phyloP scores from a whole-genome alignment of 2,888 invertebrate genomes.

The Automeris io region DNA sequence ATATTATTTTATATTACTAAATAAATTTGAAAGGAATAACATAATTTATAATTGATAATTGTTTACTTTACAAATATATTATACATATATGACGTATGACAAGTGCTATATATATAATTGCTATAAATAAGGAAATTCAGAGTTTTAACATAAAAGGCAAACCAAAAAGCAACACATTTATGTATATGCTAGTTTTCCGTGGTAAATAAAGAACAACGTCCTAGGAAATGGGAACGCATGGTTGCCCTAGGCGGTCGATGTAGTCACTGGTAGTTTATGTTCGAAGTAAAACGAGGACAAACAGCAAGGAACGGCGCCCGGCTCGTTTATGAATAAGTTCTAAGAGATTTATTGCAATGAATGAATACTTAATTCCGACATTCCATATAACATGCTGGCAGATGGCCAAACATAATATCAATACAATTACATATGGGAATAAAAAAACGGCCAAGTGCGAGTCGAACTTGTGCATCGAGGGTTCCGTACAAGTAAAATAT shows the following conservation, averaged over 20 bases:
- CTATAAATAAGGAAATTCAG: too few relatives aligned
- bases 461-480: too few relatives aligned
- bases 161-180: too few relatives aligned
- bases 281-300: constrained; percentile 32
- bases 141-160: too few relatives aligned
- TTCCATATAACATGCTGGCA: constrained; percentile 54
- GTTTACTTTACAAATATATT: too few relatives aligned
- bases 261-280: constrained; percentile 14
- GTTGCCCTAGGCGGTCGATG: constrained; percentile 9
- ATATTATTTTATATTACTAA: too few relatives aligned
- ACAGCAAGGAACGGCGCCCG: constrained; percentile 18
- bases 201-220: constrained; percentile 12
- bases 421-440: constrained; percentile 44
- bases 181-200: too few relatives aligned
- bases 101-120: too few relatives aligned
- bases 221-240: constrained; percentile 8
- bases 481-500: too few relatives aligned
- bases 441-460: constrained; percentile 8
- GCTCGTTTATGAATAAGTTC: constrained; percentile 50
- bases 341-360: constrained; percentile 57
- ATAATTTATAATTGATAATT: too few relatives aligned
- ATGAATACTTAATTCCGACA: constrained; percentile 58
- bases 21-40: too few relatives aligned
- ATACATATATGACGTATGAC: too few relatives aligned
- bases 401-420: constrained; percentile 51